Percentiles rank a stretch among this genome's conserved stretches.
Evolutionary conservation across 2,888 invertebrate genomes (phyloP).

Genomic region (Tipula helvola): DNA sequence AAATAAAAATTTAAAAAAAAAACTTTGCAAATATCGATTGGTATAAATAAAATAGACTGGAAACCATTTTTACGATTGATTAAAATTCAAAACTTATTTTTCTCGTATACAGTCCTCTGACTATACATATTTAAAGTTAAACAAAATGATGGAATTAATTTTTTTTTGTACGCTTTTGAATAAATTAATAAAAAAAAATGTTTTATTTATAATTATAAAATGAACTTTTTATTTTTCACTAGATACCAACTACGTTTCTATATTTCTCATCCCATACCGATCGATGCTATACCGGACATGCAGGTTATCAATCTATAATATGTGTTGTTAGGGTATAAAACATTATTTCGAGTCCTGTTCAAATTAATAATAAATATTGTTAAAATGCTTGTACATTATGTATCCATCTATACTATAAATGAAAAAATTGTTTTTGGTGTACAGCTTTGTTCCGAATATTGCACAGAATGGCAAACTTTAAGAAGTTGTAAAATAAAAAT

Average conservation of each 20-base stretch:
- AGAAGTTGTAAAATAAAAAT: background rate
- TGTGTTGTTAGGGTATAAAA: too few relatives aligned
- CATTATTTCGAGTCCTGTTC: background rate
- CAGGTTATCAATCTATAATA: too few relatives aligned
- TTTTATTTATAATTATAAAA: background rate
- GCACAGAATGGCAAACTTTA: background rate
- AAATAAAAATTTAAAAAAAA: background rate
- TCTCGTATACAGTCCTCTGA: background rate
- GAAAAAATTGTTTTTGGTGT: background rate
- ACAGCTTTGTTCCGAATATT: background rate
- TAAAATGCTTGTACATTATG: background rate
- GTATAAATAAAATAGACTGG: background rate
- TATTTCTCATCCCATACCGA: background rate
- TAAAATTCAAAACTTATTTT: background rate
- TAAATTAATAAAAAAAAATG: background rate
- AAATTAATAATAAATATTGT: background rate
- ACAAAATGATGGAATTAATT: background rate
- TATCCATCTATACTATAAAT: background rate
- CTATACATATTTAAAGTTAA: background rate
- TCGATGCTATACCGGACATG: too few relatives aligned
- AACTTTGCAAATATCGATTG: background rate
- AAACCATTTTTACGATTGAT: background rate
- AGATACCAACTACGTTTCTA: too few relatives aligned
- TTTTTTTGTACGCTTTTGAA: background rate
- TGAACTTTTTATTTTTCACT: background rate